Evolutionary conservation across 2,888 invertebrate genomes (phyloP).

Genomic region (Nomada lathburiana): DNA sequence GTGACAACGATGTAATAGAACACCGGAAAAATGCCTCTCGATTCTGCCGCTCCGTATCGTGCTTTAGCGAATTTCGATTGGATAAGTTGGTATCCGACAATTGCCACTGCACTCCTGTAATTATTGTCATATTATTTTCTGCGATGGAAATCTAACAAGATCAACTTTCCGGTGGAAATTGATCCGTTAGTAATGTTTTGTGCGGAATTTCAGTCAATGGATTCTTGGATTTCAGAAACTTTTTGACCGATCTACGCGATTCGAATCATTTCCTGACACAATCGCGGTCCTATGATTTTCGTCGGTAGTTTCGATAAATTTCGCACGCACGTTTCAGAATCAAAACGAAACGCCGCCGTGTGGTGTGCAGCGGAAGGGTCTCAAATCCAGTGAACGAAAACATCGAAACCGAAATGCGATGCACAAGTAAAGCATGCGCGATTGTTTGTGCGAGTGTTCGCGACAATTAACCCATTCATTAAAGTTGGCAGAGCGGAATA

Average conservation of each 20-base stretch:
- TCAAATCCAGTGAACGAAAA: no score
- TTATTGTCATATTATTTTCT: no score
- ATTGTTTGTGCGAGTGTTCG: conserved; percentile 7
- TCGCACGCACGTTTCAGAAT: neutral
- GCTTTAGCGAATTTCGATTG: neutral
- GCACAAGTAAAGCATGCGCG: neutral
- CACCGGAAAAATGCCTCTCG: conserved; percentile 53
- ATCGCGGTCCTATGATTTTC: no score
- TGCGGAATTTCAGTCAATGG: no score
- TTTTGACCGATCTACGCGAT: no score
- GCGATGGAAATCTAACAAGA: no score
- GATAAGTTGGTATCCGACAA: neutral
- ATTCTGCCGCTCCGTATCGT: conserved; percentile 8
- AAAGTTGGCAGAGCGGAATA: conserved; percentile 19
- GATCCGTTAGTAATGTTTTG: no score
- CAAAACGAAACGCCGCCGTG: neutral
- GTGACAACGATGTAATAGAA: conserved; percentile 41
- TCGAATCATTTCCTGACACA: no score
- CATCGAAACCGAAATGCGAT: neutral
- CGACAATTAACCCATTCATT: conserved; percentile 27
- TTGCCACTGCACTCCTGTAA: no score
- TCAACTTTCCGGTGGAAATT: no score
- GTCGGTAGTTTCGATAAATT: neutral
- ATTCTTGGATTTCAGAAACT: no score
- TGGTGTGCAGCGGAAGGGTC: no score